Evolutionary conservation across 1,140 invertebrate species (phyloP).

Genomic region (Diorhabda sublineata): DNA sequence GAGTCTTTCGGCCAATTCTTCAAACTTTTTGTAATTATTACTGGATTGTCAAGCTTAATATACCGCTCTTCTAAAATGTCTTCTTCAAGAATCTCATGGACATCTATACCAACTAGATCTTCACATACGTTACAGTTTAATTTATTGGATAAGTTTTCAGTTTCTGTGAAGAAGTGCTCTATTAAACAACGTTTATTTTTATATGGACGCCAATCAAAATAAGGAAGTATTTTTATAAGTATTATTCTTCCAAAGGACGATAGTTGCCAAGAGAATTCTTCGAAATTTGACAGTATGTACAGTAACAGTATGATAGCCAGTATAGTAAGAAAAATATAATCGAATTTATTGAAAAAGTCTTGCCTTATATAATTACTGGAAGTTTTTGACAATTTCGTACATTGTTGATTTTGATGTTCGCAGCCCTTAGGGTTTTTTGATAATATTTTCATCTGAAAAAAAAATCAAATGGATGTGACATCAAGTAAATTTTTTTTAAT

Average conservation of each 20-base stretch:
- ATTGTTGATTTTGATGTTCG: no score
- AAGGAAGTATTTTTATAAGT: conserved; percentile 64
- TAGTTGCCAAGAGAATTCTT: conserved; percentile 53
- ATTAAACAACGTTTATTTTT: conserved; percentile 72
- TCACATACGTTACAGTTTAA: conserved; percentile 40
- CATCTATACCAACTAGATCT: conserved; percentile 29
- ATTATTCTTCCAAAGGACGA: conserved; percentile 60
- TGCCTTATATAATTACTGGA: no score
- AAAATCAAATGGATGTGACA: neutral
- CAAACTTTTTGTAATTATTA: conserved; percentile 30
- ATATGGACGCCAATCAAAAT: conserved; percentile 77
- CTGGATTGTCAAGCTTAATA: conserved; percentile 33
- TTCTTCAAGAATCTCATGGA: conserved; percentile 19
- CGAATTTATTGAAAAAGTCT: conserved; percentile 5
- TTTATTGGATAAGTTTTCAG: neutral
- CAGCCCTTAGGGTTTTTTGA: no score
- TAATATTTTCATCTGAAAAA: conserved; percentile 7
- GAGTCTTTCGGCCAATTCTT: conserved; percentile 27
- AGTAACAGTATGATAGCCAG: conserved; percentile 27
- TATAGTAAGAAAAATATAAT: conserved; percentile 16
- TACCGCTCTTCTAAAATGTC: conserved; percentile 29
- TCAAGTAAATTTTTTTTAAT: no score
- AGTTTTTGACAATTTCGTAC: no score
- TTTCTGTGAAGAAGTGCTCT: conserved; percentile 6
- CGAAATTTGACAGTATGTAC: conserved; percentile 49